These are phyloP conservation scores for Crocallis elinguaria DNA, from an alignment of 2,888 invertebrate genomes.

Conservation along the genomic window DNA sequence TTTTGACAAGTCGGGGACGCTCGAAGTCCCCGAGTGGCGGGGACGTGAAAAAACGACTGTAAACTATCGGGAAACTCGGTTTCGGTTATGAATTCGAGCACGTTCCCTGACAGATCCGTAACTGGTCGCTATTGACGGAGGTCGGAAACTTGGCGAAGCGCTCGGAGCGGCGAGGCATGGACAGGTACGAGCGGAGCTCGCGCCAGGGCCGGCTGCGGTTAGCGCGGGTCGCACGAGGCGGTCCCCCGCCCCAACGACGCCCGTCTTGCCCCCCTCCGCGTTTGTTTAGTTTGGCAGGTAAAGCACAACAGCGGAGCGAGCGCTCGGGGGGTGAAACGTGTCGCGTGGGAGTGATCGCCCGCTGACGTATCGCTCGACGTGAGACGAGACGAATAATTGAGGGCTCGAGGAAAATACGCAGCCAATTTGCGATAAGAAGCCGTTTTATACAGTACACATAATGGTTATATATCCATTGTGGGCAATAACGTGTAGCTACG, in stretches of 20 bases:
- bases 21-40: slow-evolving; percentile 19
- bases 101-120: slow-evolving; percentile 42
- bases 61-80: slow-evolving; percentile 41
- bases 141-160: slow-evolving; percentile 52
- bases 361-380: slow-evolving; percentile 53
- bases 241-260: slow-evolving; percentile 45
- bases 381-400: slow-evolving; percentile 51
- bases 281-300: slow-evolving; percentile 76
- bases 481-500: slow-evolving; percentile 8
- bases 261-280: slow-evolving; percentile 47
- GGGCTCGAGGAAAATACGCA: slow-evolving; percentile 49
- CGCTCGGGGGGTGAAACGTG: slow-evolving; percentile 48
- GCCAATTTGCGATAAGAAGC: slow-evolving; percentile 34
- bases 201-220: slow-evolving; percentile 58
- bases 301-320: slow-evolving; percentile 58
- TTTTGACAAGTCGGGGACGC: slow-evolving; percentile 33
- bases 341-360: slow-evolving; percentile 60
- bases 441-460: slow-evolving; percentile 23
- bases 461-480: slow-evolving; percentile 18
- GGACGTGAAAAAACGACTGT: slow-evolving; percentile 27
- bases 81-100: slow-evolving; percentile 53
- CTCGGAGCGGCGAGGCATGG: slow-evolving; percentile 43
- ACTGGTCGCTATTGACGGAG: slow-evolving; percentile 58
- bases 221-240: slow-evolving; percentile 53
- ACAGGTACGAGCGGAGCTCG: slow-evolving; percentile 37